Base-by-base conservation (phyloP, 2,113 vertebrate species). In the Lepisosteus oculatus region DNA sequence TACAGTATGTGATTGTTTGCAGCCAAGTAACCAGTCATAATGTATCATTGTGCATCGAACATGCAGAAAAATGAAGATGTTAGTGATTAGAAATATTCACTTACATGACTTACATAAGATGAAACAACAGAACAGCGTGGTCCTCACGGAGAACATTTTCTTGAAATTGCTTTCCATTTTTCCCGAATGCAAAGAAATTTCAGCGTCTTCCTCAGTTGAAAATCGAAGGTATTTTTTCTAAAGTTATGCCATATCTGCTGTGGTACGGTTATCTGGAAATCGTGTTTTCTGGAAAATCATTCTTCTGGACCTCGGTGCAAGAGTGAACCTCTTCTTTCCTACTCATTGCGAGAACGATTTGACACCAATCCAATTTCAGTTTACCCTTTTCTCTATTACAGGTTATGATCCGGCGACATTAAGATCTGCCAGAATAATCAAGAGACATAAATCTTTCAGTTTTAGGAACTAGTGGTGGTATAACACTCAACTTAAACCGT, bases 61-160 rank as follows among this genome's bases (percentile, higher is more conserved):
- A 12, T 2, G 57, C 61, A 63, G 29, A 44, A 14, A 71, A 29
- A 29, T 29, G 29, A 29, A 29, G 29, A 29, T 29, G 29, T 29
- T 29, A 8, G 43, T 47, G 45, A 65, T 7, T 12, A 6, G 4
- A 70, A 62, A 2, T 29, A 29, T 2, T 1, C 56, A 67, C 85
- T 82, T 77, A 93, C 89, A 86, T 77, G 87, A 73, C n/a, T 75
- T 72, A 74, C 68, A 84, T 11, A 88, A 54, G 71, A 91, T 78
- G 4, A 88, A 73, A 47, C 63, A 72, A 56, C 72, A 85, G 74
- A 90, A 55, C 8, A 82, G n/a, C 55, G 84, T 72, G 4, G 72
- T 77, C 77, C 82, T 71, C 61, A 65, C 12, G 0, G 74, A 81
- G 70, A 88, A 81, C 79, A 79, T 78, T 77, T 83, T 85, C 82